Percentiles rank a stretch among this genome's conserved stretches.
Conservation (phyloP, 2,888 invertebrate genomes). For the Thereva nobilitata region DNA sequence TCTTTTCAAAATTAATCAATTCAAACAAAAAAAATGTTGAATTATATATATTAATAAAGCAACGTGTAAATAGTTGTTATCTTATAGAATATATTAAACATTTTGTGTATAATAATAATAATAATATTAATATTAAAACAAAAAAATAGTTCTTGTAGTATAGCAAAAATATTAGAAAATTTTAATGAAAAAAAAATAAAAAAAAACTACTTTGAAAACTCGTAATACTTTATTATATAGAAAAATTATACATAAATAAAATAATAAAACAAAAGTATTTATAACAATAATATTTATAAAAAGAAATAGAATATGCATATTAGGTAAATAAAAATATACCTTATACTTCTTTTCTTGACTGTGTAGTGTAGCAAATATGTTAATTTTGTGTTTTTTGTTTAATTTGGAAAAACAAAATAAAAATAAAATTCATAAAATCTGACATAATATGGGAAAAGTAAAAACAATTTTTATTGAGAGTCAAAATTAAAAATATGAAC, state of each 20-base stretch:
- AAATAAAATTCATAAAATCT: slow-evolving; percentile 34
- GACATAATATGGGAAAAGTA: slow-evolving; percentile 40
- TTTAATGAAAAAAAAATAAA: slow-evolving; percentile 4
- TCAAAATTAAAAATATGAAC: not conserved
- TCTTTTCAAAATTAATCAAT: slow-evolving; percentile 37
- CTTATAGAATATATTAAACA: too few relatives aligned
- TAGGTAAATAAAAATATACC: not conserved
- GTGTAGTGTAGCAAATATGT: not conserved
- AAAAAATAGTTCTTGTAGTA: too few relatives aligned
- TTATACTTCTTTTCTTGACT: not conserved
- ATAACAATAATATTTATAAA: slow-evolving; percentile 6
- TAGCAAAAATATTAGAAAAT: slow-evolving; percentile 14
- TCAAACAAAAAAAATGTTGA: slow-evolving; percentile 15
- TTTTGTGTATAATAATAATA: too few relatives aligned
- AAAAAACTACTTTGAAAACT: slow-evolving; percentile 25
- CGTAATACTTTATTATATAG: slow-evolving; percentile 22
- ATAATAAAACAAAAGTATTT: slow-evolving; percentile 23
- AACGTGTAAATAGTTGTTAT: too few relatives aligned
- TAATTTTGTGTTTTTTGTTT: slow-evolving; percentile 3
- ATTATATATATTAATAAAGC: too few relatives aligned
- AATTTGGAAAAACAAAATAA: slow-evolving; percentile 9
- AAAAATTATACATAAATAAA: slow-evolving; percentile 20
- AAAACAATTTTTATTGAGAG: slow-evolving; percentile 1
- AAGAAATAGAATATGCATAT: too few relatives aligned
- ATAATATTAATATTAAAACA: too few relatives aligned